A percentile compares a stretch with the other conserved stretches of the same genome.
Conservation (phyloP, 2,113 vertebrate genomes). For the Gobiocypris rarus region DNA sequence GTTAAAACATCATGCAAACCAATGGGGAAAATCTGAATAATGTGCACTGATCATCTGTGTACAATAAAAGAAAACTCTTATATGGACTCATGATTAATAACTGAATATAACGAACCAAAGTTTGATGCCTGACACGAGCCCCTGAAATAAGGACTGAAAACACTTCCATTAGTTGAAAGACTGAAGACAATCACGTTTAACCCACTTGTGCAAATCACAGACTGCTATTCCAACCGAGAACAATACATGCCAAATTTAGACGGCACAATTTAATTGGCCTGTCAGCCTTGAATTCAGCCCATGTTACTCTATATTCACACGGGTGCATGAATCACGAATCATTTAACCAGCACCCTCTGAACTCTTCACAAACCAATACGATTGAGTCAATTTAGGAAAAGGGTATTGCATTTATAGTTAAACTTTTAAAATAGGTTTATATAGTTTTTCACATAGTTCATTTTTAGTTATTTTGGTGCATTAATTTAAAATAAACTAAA, state of each 20-base stretch:
- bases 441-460: too few relatives aligned
- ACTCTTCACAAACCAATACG: not conserved
- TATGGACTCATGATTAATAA: too few relatives aligned
- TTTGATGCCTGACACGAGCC: too few relatives aligned
- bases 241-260: slow-evolving; percentile 50
- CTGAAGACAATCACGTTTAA: slow-evolving; percentile 40
- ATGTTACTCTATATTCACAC: not conserved
- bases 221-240: slow-evolving; percentile 36
- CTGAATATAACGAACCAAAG: too few relatives aligned
- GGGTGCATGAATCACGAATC: not conserved
- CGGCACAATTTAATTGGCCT: slow-evolving; percentile 2
- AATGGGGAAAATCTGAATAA: too few relatives aligned
- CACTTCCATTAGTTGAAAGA: not conserved
- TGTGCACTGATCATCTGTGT: too few relatives aligned
- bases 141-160: not conserved
- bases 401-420: not conserved
- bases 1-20: too few relatives aligned
- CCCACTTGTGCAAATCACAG: slow-evolving; percentile 45
- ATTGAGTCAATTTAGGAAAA: not conserved
- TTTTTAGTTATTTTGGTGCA: too few relatives aligned
- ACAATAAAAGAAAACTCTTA: too few relatives aligned
- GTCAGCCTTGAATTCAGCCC: slow-evolving; percentile 35
- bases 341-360: not conserved
- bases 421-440: too few relatives aligned
- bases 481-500: too few relatives aligned